A percentile compares a stretch with the other conserved stretches of the same genome.
phyloP scores from a whole-genome alignment of 92 coral and sea anemone species.

The Porites divaricata region DNA sequence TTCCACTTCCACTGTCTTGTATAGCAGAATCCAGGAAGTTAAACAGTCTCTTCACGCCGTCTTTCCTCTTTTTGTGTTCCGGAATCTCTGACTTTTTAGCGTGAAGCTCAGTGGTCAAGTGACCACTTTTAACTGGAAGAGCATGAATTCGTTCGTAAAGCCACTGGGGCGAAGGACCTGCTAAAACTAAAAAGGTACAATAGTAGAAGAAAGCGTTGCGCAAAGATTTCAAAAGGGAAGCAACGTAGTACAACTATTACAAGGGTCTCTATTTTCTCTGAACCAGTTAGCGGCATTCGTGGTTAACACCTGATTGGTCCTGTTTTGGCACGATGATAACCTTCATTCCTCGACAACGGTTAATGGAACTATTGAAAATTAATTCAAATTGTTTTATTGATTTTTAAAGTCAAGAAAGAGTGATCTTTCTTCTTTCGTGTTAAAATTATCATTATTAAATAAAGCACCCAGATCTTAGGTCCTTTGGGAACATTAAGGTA shows the following conservation, averaged over 20 bases:
- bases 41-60: conserved; percentile 69
- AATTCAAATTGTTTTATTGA: too few relatives aligned
- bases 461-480: too few relatives aligned
- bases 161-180: conserved; percentile 37
- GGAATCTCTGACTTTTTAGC: conserved; percentile 43
- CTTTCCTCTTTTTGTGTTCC: conserved; percentile 40
- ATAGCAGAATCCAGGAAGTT: conserved; percentile 63
- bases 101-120: conserved; percentile 2
- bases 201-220: neutral
- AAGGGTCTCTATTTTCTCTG: too few relatives aligned
- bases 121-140: conserved; percentile 16
- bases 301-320: too few relatives aligned
- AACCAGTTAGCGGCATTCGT: too few relatives aligned
- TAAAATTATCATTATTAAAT: neutral
- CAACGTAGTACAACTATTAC: too few relatives aligned
- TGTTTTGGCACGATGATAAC: too few relatives aligned
- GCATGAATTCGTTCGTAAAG: conserved; percentile 38
- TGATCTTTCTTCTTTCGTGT: neutral
- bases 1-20: conserved; percentile 38
- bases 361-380: too few relatives aligned
- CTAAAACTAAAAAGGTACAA: conserved; percentile 10
- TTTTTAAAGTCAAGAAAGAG: too few relatives aligned
- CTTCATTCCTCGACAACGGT: too few relatives aligned
- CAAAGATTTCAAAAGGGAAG: neutral
- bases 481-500: too few relatives aligned